Evolutionary conservation across 2,888 invertebrate species (phyloP), one percentile per base, ranked within the genome.

Genomic region (Drosophila parthenogenetica): DNA sequence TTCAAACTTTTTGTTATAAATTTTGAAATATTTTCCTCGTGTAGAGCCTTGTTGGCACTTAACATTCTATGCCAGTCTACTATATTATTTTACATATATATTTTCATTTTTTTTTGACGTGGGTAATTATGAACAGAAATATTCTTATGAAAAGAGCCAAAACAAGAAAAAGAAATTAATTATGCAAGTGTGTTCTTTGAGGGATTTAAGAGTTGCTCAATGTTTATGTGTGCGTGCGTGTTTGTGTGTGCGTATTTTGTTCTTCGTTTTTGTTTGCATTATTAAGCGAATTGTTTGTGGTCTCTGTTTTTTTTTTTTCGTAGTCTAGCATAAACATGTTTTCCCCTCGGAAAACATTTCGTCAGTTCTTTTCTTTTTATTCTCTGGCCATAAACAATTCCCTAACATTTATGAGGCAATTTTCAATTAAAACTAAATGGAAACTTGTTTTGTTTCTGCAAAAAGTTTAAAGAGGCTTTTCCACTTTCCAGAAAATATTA

Each of bases 41-140:
- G 79, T 86, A 73, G 69, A 35, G 35, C 35, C 35, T 58, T 73
- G 74, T 70, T 88, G 89, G 89, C 88, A 87, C 78, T 80, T 81
- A 87, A 88, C 86, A 86, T 87, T 86, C 80, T 76, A 74, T 73
- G 81, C 29, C 82, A 70, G 87, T 81, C 79, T 68, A 73, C 79
- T 68, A 73, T 66, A 77, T 54, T 51, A 43, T 49, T 64, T 29
- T 53, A 42, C 62, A 49, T 57, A 42, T 66, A 49, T 57, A 43
- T 35, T 35, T 35, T 35, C 13, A 17, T 14, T 59, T 43, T 35
- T 61, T 64, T 61, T 65, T 67, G 83, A 83, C 87, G 64, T 86
- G 73, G 81, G 66, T 69, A 86, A 86, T 81, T 83, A 77, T 75
- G 68, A 49, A 43, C 29, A 39, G 16, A 43, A 35, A 73, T 29